Conservation (phyloP, 1,140 invertebrate genomes). For the Steinernema khuongi region DNA sequence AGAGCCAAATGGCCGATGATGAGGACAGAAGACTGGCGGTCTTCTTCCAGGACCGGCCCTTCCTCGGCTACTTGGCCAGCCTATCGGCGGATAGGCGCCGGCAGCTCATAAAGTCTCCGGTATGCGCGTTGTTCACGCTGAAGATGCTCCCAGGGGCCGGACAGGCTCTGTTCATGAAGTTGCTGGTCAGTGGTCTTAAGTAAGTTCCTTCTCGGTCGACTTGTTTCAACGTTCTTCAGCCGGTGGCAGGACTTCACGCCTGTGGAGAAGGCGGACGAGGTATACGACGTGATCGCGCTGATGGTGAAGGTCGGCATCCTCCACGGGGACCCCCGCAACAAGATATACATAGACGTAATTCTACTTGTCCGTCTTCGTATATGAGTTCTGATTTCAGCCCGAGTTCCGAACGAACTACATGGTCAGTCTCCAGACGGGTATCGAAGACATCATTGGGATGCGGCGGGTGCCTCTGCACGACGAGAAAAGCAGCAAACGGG, state of each 20-base stretch:
- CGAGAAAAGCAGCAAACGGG: not conserved
- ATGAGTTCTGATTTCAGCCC: not conserved
- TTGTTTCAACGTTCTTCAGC: not conserved
- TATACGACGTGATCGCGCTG: not conserved
- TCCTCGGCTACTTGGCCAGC: not conserved
- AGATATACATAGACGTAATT: not conserved
- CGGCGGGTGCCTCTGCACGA: not conserved
- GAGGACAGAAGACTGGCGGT: not conserved
- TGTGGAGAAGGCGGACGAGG: not conserved
- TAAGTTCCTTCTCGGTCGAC: not conserved
- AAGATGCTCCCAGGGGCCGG: not conserved
- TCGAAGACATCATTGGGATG: conserved; percentile 5
- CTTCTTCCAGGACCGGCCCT: not conserved
- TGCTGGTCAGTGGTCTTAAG: not conserved
- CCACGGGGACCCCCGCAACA: not conserved
- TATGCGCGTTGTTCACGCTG: not conserved
- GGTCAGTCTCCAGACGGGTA: not conserved
- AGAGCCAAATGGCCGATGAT: not conserved
- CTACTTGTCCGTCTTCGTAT: not conserved
- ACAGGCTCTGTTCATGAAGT: not conserved
- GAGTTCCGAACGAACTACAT: conserved; percentile 4
- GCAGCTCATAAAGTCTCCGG: not conserved
- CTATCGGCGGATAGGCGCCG: not conserved
- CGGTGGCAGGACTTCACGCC: conserved; percentile 2
- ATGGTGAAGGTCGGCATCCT: not conserved